Evolutionary conservation across 2,113 vertebrate species (phyloP), one percentile per base, ranked within the genome.

Genomic region (Perognathus longimembris): DNA sequence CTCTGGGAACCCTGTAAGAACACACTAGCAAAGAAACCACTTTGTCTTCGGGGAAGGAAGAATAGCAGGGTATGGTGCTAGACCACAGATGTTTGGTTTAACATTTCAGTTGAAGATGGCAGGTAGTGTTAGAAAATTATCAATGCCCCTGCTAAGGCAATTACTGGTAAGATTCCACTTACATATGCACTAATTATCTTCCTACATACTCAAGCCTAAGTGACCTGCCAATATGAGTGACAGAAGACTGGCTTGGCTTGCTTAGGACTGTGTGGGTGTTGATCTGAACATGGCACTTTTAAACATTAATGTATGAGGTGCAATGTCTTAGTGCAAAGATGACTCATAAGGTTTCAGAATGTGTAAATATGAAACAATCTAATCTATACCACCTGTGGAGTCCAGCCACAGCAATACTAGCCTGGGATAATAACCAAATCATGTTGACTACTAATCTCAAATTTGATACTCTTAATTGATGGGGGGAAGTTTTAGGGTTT

Each of bases 261-360:
- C 89, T 88, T 75, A 88, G 74, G 50, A 84, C 32, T 38, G 77
- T 89, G 97, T 95, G 76, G 96, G 97, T 79, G 97, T 74, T 61
- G 59, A 61, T 61, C 24, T 76, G 32, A 94, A 86, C 76, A 89
- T 17, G 88, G 86, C 57, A 79, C 88, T 95, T 54, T 95, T 45
- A 93, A 90, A 84, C 87, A 85, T 67, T 78, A 89, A 95, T 93
- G 78, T 95, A 95, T 87, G 90, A 95, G 92, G 94, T 88, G 95
- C 81, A 87, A 96, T 89, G 64, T 95, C 91, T 61, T 63, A 91
- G 95, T 91, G 90, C 94, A 91, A 83, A 93, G 90, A 95, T 97
- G 97, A 97, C 92, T 97, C 96, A 96, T 67, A 92, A 50, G 28
- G 94, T 96, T 97, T 96, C 96, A 96, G 94, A 92, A 96, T 96